A percentile compares a stretch with the other conserved stretches of the same genome.
These are phyloP conservation scores for Gymnothorax javanicus DNA, from an alignment of 2,797 vertebrate genomes.

Conservation along the genomic window DNA sequence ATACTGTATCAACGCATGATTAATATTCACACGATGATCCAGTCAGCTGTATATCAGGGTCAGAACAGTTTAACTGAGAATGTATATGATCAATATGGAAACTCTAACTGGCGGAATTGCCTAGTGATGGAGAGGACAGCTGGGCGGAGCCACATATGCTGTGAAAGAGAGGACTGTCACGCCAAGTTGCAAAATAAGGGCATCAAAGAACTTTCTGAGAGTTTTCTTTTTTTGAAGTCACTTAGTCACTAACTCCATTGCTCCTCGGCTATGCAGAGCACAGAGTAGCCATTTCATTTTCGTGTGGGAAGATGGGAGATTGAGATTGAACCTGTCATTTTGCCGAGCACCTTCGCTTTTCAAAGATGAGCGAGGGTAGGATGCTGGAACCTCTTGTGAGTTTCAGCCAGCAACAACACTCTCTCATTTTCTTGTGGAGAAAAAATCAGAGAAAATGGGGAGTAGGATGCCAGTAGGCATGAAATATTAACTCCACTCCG, in stretches of 20 bases:
- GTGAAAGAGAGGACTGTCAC: not conserved
- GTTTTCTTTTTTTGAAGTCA: not conserved
- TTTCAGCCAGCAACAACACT: conserved; percentile 44
- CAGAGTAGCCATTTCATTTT: not conserved
- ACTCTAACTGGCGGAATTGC: not conserved
- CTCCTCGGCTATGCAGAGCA: not conserved
- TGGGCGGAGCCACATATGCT: not conserved
- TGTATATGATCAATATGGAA: not conserved
- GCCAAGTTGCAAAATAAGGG: not conserved
- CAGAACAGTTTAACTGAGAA: not conserved
- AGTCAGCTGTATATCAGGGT: not conserved
- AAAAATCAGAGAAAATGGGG: conserved; percentile 12
- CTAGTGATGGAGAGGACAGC: not conserved
- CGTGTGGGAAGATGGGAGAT: not conserved
- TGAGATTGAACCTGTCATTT: not conserved
- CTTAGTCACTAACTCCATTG: not conserved
- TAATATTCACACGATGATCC: not conserved
- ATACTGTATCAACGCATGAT: not conserved
- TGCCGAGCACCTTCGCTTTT: not conserved
- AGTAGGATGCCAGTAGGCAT: conserved; percentile 53
- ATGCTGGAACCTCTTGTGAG: conserved; percentile 27
- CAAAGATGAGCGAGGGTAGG: not conserved
- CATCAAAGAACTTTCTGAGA: not conserved
- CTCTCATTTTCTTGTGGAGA: conserved; percentile 43
- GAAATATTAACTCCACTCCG: conserved; percentile 69